These are phyloP conservation scores for Tupiocoris notatus DNA, from an alignment of 2,888 invertebrate species.

Conservation along the genomic window DNA sequence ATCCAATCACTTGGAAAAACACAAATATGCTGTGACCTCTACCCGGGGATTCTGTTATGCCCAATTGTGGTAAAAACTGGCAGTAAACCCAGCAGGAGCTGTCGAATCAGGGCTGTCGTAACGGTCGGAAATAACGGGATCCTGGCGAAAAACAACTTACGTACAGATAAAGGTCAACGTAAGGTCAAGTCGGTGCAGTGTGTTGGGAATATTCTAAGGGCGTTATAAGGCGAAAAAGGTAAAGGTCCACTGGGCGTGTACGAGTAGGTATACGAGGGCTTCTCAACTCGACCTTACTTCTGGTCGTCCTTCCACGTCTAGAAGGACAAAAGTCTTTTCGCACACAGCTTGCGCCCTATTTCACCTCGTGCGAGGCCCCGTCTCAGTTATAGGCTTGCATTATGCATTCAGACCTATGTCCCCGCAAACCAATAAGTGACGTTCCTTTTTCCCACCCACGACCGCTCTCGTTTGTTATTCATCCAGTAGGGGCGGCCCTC, in stretches of 20 bases:
- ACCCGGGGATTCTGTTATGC: too few relatives aligned
- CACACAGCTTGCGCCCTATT: too few relatives aligned
- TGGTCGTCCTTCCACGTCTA: neutral
- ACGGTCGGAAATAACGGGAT: too few relatives aligned
- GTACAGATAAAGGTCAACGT: neutral
- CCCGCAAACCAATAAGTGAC: constrained; percentile 35
- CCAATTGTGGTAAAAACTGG: too few relatives aligned
- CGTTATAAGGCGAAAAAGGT: neutral
- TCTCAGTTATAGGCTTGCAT: constrained; percentile 33
- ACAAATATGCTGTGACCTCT: too few relatives aligned
- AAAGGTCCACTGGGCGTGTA: neutral
- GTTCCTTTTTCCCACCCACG: neutral
- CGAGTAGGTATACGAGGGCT: too few relatives aligned
- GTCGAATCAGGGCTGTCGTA: too few relatives aligned
- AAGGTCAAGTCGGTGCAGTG: neutral
- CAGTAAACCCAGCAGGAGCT: too few relatives aligned
- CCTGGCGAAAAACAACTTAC: too few relatives aligned
- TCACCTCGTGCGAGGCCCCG: constrained; percentile 12
- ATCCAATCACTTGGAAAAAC: too few relatives aligned
- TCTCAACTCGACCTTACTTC: neutral
- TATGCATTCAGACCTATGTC: constrained; percentile 35
- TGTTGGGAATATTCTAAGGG: neutral
- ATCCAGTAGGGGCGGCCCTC: constrained; percentile 2
- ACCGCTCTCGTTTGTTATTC: constrained; percentile 18
- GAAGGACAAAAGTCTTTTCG: neutral